These are phyloP conservation scores for Apis dorsata DNA, from an alignment of 1,140 invertebrate species.

Conservation along the genomic window DNA sequence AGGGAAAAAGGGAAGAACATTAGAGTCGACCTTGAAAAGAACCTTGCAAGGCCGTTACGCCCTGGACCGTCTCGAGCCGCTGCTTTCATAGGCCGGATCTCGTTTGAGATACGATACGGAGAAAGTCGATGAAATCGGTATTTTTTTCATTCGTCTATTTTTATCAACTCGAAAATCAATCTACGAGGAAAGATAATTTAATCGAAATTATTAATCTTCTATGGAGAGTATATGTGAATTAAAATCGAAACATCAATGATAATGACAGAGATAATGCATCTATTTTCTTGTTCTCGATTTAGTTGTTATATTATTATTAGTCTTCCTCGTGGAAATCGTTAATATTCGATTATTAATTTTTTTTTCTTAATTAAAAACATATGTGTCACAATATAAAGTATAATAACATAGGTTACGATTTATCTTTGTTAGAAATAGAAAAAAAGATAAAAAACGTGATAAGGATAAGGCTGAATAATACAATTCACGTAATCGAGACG, in stretches of 20 bases:
- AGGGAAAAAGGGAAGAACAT: constrained; percentile 51
- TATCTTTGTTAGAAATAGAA: not conserved
- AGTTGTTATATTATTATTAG: too few relatives aligned
- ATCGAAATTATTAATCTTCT: too few relatives aligned
- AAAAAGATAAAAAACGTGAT: too few relatives aligned
- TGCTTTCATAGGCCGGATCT: constrained; percentile 50
- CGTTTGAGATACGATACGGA: constrained; percentile 50
- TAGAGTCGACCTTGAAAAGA: constrained; percentile 68
- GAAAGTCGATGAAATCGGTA: constrained; percentile 23
- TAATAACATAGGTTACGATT: too few relatives aligned
- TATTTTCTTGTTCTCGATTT: too few relatives aligned
- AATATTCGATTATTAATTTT: too few relatives aligned
- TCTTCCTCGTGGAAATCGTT: too few relatives aligned
- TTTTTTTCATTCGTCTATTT: constrained; percentile 36
- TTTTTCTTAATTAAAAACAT: too few relatives aligned
- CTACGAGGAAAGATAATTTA: not conserved
- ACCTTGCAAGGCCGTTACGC: constrained; percentile 70
- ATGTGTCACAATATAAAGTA: too few relatives aligned
- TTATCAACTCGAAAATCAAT: constrained; percentile 49
- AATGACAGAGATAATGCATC: too few relatives aligned
- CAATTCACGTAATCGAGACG: not conserved
- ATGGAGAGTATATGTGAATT: too few relatives aligned
- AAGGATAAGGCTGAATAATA: constrained; percentile 1
- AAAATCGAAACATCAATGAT: too few relatives aligned
- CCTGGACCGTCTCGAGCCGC: constrained; percentile 51